Percentiles rank a stretch among this genome's conserved stretches.
phyloP scores from a whole-genome alignment of 2,888 invertebrate genomes.

The Aricia artaxerxes region DNA sequence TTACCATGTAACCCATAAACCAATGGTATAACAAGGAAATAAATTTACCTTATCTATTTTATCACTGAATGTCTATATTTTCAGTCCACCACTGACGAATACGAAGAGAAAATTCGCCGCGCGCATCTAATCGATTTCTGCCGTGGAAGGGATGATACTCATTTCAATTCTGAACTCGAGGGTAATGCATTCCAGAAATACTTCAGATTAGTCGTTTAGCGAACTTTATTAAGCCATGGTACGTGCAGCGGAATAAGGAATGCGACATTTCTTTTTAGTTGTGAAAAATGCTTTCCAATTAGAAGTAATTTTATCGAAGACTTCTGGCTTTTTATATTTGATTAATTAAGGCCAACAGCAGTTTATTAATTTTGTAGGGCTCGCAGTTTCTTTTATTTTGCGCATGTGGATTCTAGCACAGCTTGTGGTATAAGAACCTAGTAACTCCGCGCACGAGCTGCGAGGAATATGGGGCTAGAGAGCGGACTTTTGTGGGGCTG shows the following conservation, averaged over 20 bases:
- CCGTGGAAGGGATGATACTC: slow-evolving; percentile 38
- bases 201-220: slow-evolving; percentile 35
- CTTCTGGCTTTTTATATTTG: background rate
- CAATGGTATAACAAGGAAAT: slow-evolving; percentile 12
- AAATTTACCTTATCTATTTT: slow-evolving; percentile 44
- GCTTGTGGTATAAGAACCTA: too few species aligned
- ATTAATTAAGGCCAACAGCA: background rate
- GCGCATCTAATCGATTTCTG: slow-evolving; percentile 71
- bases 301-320: background rate
- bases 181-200: slow-evolving; percentile 42
- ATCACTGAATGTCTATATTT: slow-evolving; percentile 62
- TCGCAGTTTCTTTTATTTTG: too few species aligned
- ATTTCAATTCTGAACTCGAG: slow-evolving; percentile 32
- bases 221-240: slow-evolving; percentile 12
- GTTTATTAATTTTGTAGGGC: background rate
- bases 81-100: slow-evolving; percentile 43
- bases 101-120: slow-evolving; percentile 52
- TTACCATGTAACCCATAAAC: background rate
- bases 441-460: too few species aligned
- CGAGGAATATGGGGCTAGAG: too few species aligned
- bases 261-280: background rate
- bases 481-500: too few species aligned
- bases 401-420: too few species aligned
- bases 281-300: background rate
- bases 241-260: background rate